phyloP scores from a whole-genome alignment of 2,797 vertebrate genomes.

The Lophius americanus region DNA sequence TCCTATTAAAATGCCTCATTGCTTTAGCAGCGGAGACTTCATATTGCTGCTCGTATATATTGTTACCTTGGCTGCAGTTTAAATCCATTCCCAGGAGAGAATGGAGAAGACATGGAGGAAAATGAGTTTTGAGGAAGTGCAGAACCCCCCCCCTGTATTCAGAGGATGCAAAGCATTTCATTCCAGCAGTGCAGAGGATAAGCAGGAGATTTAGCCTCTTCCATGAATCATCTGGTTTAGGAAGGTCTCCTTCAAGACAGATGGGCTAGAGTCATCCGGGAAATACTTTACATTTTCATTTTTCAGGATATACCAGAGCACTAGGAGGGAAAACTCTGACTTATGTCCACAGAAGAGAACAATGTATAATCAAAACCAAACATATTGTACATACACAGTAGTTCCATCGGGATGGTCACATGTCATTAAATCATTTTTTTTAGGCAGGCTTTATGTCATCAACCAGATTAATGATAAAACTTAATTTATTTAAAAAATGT shows the following conservation, averaged over 20 bases:
- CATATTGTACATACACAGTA: not conserved
- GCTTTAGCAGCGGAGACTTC: conserved; percentile 70
- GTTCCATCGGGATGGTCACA: not conserved
- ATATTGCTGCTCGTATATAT: conserved; percentile 66
- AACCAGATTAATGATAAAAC: too few relatives aligned
- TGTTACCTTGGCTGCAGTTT: conserved; percentile 72
- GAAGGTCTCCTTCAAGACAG: conserved; percentile 37
- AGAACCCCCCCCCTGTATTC: conserved; percentile 46
- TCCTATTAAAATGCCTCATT: conserved; percentile 81
- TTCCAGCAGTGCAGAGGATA: conserved; percentile 70
- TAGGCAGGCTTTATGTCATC: too few relatives aligned
- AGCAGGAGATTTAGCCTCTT: conserved; percentile 59
- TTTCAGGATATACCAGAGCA: not conserved
- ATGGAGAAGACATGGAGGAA: conserved; percentile 64
- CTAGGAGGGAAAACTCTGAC: conserved; percentile 6
- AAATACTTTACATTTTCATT: conserved; percentile 12
- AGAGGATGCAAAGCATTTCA: conserved; percentile 67
- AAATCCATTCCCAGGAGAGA: conserved; percentile 68
- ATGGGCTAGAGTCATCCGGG: conserved; percentile 48
- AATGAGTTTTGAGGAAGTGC: conserved; percentile 72
- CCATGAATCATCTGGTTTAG: conserved; percentile 46
- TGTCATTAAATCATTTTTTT: too few relatives aligned
- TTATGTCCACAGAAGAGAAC: not conserved
- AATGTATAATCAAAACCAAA: not conserved
- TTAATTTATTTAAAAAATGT: too few relatives aligned